Evolutionary conservation across 2,888 invertebrate species (phyloP).

Genomic region (Callyntrura sp.): DNA sequence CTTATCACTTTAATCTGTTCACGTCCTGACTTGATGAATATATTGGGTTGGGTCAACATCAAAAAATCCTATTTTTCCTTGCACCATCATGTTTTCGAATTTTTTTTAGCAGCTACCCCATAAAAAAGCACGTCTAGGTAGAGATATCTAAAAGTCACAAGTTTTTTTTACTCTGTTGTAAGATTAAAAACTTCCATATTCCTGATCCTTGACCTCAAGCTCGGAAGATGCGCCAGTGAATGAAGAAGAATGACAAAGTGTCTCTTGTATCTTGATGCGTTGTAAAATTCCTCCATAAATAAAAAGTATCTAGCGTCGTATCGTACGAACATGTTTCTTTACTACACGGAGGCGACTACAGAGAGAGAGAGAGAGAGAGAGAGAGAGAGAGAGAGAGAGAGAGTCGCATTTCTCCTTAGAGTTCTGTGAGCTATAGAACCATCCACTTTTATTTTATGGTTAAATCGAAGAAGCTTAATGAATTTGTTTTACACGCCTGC

Average conservation of each 20-base stretch:
- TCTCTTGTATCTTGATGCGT: not conserved
- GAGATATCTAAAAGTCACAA: not conserved
- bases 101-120: slow-evolving; percentile 14
- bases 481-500: slow-evolving; percentile 9
- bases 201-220: slow-evolving; percentile 78
- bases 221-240: not conserved
- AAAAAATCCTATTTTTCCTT: slow-evolving; percentile 66
- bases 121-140: not conserved
- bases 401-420: no score
- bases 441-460: slow-evolving; percentile 18
- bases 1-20: slow-evolving; percentile 83
- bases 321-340: not conserved
- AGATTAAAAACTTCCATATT: slow-evolving; percentile 82
- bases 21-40: slow-evolving; percentile 83
- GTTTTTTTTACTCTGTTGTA: not conserved
- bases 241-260: not conserved
- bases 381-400: no score
- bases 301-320: not conserved
- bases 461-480: slow-evolving; percentile 26
- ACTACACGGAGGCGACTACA: not conserved
- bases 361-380: no score
- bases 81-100: slow-evolving; percentile 14
- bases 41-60: slow-evolving; percentile 83
- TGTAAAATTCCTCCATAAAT: not conserved
- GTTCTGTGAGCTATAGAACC: no score